Base-by-base conservation (phyloP, 2,113 vertebrate genomes). In the Noturus placidus region DNA sequence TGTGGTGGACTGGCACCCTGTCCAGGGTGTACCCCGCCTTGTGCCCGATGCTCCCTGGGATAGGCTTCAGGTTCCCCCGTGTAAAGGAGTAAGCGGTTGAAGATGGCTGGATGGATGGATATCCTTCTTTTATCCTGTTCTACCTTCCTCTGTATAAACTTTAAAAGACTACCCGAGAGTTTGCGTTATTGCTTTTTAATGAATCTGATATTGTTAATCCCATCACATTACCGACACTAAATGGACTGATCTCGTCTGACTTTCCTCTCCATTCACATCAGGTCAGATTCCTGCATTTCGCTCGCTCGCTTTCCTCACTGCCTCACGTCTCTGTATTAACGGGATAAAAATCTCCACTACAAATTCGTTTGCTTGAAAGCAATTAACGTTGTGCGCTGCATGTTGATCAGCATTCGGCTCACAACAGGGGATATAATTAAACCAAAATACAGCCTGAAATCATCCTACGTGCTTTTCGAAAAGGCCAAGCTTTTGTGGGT, bases 391-490 rank as follows among this genome's bases (percentile, higher is more conserved):
- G 27, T 27, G 72, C 87, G 11, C 65, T 25, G 63, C 3, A 56
- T 80, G 84, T 79, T 63, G 63, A 86, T 88, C 87, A n/a, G 13
- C 82, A 82, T n/a, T 86, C 74, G n/a, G 76, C 2, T 88, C 80
- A 89, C 77, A 77, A 85, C 35, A 56, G 72, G 74, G 72, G 52
- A 84, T 61, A 69, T 87, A 83, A 87, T 86, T 83, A 67, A 88
- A 72, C n/a, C 79, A 72, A 86, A 86, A 88, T 87, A 89, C 92
- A 82, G 76, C 86, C 89, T 89, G 90, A 92, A 93, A 93, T 91
- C 86, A 94, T 95, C 92, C 90, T 83, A 92, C 92, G 91, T 88
- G 90, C 89, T 92, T 91, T 87, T 82, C 17, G 4, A 89, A 89
- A 88, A 89, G 91, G 93, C 90, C 94, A 93, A 92, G 92, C 93